A percentile compares a stretch with the other conserved stretches of the same genome.
Evolutionary conservation across 2,797 vertebrate species (phyloP).

Genomic region (Enteromius treurensis): DNA sequence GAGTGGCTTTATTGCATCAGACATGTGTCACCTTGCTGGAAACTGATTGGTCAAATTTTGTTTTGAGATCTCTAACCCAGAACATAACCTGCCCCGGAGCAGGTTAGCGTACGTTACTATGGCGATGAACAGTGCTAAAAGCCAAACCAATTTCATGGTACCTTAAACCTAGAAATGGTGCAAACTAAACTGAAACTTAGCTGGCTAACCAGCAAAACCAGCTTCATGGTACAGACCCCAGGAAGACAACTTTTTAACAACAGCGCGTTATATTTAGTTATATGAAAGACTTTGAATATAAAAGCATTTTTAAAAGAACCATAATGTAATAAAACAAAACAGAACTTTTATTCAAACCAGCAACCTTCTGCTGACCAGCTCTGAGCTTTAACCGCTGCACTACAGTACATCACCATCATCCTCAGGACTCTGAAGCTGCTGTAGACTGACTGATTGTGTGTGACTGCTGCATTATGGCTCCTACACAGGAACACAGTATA

Average conservation of each 20-base stretch:
- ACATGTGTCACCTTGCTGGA: no score
- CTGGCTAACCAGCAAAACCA: no score
- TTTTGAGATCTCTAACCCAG: no score
- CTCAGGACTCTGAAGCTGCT: neutral
- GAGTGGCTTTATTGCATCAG: no score
- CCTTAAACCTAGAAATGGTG: no score
- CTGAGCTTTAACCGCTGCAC: slow-evolving; percentile 20
- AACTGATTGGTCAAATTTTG: no score
- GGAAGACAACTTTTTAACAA: neutral
- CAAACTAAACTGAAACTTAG: no score
- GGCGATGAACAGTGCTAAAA: no score
- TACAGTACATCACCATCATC: neutral
- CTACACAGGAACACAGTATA: slow-evolving; percentile 4
- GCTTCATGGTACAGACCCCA: no score
- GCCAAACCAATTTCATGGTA: no score
- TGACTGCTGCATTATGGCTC: neutral
- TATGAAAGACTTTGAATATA: neutral
- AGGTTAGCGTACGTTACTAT: no score
- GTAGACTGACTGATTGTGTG: neutral
- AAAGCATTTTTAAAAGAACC: neutral
- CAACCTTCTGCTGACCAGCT: neutral
- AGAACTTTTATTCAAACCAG: neutral
- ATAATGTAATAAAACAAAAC: neutral
- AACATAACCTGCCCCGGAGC: no score
- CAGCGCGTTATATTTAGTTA: neutral